phyloP scores from a whole-genome alignment of 1,140 invertebrate genomes.

The Melitaea cinxia region DNA sequence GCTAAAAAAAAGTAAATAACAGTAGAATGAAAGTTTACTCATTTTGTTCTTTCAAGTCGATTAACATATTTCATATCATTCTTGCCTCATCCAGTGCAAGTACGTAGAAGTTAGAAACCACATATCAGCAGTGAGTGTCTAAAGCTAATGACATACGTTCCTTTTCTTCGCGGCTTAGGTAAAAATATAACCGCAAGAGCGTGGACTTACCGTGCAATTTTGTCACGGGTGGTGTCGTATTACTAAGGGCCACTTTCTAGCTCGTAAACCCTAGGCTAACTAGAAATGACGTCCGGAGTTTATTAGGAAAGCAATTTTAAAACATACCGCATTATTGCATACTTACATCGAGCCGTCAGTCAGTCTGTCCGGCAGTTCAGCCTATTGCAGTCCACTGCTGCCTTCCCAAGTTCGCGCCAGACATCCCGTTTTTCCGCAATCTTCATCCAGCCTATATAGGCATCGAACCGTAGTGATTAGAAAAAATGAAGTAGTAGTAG shows the following conservation, averaged over 20 bases:
- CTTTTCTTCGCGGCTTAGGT: slow-evolving; percentile 53
- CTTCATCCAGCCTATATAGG: too few relatives aligned
- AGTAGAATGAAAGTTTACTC: too few relatives aligned
- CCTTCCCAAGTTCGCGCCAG: too few relatives aligned
- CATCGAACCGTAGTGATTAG: too few relatives aligned
- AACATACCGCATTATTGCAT: background rate
- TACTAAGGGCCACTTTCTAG: slow-evolving; percentile 26
- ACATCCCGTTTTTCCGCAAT: too few relatives aligned
- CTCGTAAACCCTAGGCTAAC: slow-evolving; percentile 9
- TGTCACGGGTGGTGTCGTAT: slow-evolving; percentile 21
- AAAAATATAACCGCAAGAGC: slow-evolving; percentile 57
- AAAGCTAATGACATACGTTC: slow-evolving; percentile 58
- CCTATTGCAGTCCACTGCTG: too few relatives aligned
- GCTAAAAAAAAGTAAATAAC: too few relatives aligned
- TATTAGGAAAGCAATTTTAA: slow-evolving; percentile 7
- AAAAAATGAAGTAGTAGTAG: too few relatives aligned
- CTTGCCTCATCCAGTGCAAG: slow-evolving; percentile 6
- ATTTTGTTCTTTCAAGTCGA: too few relatives aligned
- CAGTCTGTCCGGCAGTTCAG: too few relatives aligned
- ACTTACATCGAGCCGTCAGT: too few relatives aligned
- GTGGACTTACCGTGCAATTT: slow-evolving; percentile 49
- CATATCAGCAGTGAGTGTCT: slow-evolving; percentile 56
- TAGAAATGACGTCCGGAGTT: slow-evolving; percentile 1
- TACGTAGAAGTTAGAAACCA: slow-evolving; percentile 41
- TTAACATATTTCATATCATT: background rate